Evolutionary conservation across 30 jellyfish, hydroid and myxozoan species (phyloP), one percentile per base, ranked within the genome.

Genomic region (Aurelia sp.): DNA sequence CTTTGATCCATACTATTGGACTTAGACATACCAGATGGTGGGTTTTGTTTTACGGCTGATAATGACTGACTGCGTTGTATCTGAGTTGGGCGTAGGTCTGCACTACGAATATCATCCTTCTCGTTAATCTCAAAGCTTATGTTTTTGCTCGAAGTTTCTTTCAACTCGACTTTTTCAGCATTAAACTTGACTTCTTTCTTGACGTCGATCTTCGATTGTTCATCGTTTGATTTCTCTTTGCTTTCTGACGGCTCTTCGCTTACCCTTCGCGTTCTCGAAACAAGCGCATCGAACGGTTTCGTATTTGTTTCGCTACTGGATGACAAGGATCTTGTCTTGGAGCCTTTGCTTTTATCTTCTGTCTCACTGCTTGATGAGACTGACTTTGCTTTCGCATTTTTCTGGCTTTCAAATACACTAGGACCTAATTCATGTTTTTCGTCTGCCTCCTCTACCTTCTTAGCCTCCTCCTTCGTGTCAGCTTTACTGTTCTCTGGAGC

Each of bases 51-150:
- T 15, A 64, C 62, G 0, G 82, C 81, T 21, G 87, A 58, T 87
- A 84, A 31, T 1, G 93, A 84, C n/a, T 61, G 57, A 41, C 93
- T 84, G 1, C 93, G 74, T 72, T 84, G 87, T 40, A 82, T 64
- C 24, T 20, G 71, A 22, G 66, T 27, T 1, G 87, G 88, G 44
- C 74, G 87, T 73, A 84, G 7, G 19, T 84, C 93, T 13, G 70
- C 58, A 72, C 93, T 84, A 52, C 93, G 64, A 61, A 84, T 84
- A 41, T 84, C 93, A 44, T 73, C 88, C 2, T 50, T 13, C 11
- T 72, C 93, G 4, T 84, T 10, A 30, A 84, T 59, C 20, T 84
- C 88, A 72, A 84, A 84, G 66, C 93, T 84, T 69, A 70, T 22
- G 33, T 84, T 84, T 8, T 11, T 38, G 72, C 61, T 8, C 10